phyloP scores from a whole-genome alignment of 2,888 invertebrate species.

The Oscheius sp. region DNA sequence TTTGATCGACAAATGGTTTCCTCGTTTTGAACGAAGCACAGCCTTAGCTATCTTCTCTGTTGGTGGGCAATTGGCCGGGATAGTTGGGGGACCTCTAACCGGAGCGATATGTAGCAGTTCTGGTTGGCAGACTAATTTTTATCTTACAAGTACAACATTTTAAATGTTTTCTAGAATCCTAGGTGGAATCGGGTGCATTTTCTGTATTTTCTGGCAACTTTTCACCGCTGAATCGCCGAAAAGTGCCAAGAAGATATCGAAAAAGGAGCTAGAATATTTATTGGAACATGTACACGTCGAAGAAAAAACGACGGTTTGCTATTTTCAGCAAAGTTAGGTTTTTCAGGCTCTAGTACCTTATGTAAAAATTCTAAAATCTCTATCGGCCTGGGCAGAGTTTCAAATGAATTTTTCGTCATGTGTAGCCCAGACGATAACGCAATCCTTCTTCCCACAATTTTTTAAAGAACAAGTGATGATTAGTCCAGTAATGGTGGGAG shows the following conservation, averaged over 20 bases:
- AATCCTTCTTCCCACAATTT: conserved; percentile 11
- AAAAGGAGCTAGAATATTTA: conserved; percentile 3
- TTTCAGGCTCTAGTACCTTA: conserved; percentile 2
- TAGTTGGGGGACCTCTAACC: conserved; percentile 20
- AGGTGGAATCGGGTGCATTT: conserved; percentile 6
- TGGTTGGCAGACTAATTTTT: conserved; percentile 13
- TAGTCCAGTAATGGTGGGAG: conserved; percentile 9
- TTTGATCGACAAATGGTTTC: conserved; percentile 25
- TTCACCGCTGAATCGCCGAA: conserved; percentile 9
- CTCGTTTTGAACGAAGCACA: conserved; percentile 7
- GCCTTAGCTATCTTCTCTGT: conserved; percentile 1
- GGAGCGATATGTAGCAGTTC: background rate
- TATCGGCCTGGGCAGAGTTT: conserved; percentile 12
- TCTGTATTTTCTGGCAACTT: conserved; percentile 8
- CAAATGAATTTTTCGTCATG: background rate
- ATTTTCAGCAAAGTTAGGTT: background rate
- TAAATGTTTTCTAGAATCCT: background rate
- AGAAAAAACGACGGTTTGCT: background rate
- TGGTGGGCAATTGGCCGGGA: conserved; percentile 17
- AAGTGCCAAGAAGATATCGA: background rate
- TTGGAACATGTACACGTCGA: conserved; percentile 10
- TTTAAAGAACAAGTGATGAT: conserved; percentile 22
- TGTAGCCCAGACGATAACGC: background rate
- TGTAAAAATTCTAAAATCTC: background rate
- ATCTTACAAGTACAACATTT: too few species aligned